Evolutionary conservation across 1,140 invertebrate species (phyloP).

Genomic region (Megalonaias nervosa): DNA sequence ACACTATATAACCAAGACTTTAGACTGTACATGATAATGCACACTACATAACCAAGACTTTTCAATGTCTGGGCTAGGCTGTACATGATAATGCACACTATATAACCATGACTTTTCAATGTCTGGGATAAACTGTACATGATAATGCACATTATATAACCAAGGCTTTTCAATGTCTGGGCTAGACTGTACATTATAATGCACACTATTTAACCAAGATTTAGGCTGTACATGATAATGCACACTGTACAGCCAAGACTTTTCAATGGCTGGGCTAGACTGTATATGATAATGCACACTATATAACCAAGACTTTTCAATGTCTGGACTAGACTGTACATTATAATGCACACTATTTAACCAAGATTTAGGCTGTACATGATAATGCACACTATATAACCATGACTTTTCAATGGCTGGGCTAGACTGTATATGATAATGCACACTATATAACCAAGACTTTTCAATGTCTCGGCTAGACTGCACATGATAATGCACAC

Average conservation of each 20-base stretch:
- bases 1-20: too few relatives aligned
- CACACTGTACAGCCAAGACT: not conserved
- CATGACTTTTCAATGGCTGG: constrained; percentile 20
- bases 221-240: constrained; percentile 19
- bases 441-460: not conserved
- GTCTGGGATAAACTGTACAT: constrained; percentile 23
- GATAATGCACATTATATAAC: not conserved
- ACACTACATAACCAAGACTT: too few relatives aligned
- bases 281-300: constrained; percentile 7
- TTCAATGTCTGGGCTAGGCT: too few relatives aligned
- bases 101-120: constrained; percentile 14
- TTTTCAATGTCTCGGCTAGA: constrained; percentile 24
- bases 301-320: not conserved
- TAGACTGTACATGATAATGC: too few relatives aligned
- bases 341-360: not conserved
- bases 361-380: too few relatives aligned
- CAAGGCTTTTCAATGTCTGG: constrained; percentile 22
- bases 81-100: too few relatives aligned
- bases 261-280: constrained; percentile 27
- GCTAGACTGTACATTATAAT: constrained; percentile 20
- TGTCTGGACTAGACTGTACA: too few relatives aligned
- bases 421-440: constrained; percentile 18
- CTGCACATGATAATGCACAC: constrained; percentile 12
- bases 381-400: too few relatives aligned
- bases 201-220: not conserved